Conservation (phyloP, 1,140 invertebrate species). For the Ruditapes philippinarum region DNA sequence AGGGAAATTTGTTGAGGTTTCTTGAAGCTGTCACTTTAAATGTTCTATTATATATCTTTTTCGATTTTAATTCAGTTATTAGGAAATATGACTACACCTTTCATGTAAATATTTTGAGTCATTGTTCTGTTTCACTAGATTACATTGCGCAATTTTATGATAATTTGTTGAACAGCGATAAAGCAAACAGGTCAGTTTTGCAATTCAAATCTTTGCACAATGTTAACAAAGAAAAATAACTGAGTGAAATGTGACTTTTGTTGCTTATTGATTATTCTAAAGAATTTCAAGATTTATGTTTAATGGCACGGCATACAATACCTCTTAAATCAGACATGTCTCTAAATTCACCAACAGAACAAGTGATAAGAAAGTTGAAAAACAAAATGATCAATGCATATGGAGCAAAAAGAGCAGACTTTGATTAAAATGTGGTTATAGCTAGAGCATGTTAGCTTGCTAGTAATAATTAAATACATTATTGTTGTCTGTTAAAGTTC, state of each 20-base stretch:
- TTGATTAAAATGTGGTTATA: too few species aligned
- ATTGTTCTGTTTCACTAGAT: neutral
- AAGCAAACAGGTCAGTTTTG: neutral
- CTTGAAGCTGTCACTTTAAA: too few species aligned
- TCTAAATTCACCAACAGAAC: neutral
- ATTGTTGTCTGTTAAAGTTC: too few species aligned
- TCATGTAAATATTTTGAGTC: neutral
- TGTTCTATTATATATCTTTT: too few species aligned
- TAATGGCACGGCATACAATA: slow-evolving; percentile 27
- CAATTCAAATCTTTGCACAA: slow-evolving; percentile 19
- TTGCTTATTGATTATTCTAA: neutral
- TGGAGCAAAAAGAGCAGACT: too few species aligned
- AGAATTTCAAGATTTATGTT: slow-evolving; percentile 45
- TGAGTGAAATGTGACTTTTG: neutral
- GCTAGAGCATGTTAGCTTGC: too few species aligned
- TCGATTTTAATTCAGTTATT: too few species aligned
- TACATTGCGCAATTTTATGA: neutral
- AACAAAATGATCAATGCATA: slow-evolving; percentile 25
- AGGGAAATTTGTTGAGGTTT: too few species aligned
- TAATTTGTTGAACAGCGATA: neutral
- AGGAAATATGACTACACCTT: too few species aligned
- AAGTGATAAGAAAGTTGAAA: slow-evolving; percentile 29
- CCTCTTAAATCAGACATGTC: slow-evolving; percentile 50
- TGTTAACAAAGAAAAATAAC: neutral
- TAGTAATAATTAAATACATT: too few species aligned